Percentiles rank a stretch among this genome's conserved stretches.
Evolutionary conservation across 2,888 invertebrate genomes (phyloP).

Genomic region (Lithodes maja): DNA sequence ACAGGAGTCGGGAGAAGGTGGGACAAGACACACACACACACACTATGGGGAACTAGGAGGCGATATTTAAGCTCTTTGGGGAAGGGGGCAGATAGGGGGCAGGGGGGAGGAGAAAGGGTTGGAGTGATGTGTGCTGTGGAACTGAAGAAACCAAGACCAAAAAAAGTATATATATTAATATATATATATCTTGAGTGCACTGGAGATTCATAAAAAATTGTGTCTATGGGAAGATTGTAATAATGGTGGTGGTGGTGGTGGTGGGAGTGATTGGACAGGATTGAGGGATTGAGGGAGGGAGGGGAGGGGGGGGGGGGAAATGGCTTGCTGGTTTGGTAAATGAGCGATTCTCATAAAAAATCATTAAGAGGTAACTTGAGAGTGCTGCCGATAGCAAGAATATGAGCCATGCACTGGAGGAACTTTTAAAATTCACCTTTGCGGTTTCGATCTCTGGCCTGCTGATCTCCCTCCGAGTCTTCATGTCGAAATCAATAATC

Average conservation of each 20-base stretch:
- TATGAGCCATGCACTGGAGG: constrained; percentile 55
- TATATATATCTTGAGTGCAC: constrained; percentile 39
- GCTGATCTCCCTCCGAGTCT: constrained; percentile 57
- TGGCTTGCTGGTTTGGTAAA: constrained; percentile 54
- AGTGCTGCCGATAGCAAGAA: constrained; percentile 66
- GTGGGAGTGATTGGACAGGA: not conserved
- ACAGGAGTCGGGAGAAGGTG: not conserved
- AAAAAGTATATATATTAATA: not conserved
- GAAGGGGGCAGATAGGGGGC: constrained; percentile 5
- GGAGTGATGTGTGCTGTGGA: constrained; percentile 42
- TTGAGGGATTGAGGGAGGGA: not conserved
- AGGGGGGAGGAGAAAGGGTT: constrained; percentile 17
- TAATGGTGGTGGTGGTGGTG: not conserved
- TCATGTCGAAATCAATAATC: constrained; percentile 67
- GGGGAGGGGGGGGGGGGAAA: constrained; percentile 25
- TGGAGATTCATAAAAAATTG: constrained; percentile 30
- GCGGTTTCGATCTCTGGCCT: constrained; percentile 58
- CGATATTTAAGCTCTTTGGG: constrained; percentile 44
- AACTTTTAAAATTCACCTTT: constrained; percentile 61
- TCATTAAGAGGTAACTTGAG: constrained; percentile 24
- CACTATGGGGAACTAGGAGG: constrained; percentile 47
- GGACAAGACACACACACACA: constrained; percentile 31
- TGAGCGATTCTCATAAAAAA: constrained; percentile 52
- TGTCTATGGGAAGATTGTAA: not conserved
- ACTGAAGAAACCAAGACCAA: not conserved